Conservation (phyloP, 1,140 invertebrate species). For the Bilobella aurantiaca region DNA sequence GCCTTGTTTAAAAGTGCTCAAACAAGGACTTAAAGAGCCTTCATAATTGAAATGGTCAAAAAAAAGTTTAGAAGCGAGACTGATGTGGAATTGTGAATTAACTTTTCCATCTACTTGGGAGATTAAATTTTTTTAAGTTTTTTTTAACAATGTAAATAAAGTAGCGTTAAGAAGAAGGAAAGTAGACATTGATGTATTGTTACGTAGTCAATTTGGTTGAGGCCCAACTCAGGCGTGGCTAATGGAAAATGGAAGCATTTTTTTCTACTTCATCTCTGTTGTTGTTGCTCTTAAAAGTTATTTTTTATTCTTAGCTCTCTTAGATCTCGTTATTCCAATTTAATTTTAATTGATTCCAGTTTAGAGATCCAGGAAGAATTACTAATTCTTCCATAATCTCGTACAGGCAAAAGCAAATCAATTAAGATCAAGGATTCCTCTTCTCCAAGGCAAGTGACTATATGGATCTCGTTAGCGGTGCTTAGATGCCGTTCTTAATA, state of each 20-base stretch:
- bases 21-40: no score
- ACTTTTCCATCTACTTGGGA: background rate
- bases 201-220: no score
- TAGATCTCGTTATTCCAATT: background rate
- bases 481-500: no score
- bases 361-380: no score
- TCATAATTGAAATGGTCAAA: no score
- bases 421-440: no score
- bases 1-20: no score
- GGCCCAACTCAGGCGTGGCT: background rate
- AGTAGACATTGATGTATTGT: constrained; percentile 2
- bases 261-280: background rate
- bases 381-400: no score
- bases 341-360: background rate
- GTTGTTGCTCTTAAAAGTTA: background rate
- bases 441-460: no score
- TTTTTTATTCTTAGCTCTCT: background rate
- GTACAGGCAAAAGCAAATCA: no score
- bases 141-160: constrained; percentile 3
- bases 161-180: no score
- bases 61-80: background rate
- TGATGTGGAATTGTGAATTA: background rate
- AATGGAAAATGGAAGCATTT: background rate
- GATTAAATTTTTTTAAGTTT: background rate
- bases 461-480: no score